A percentile compares a stretch with the other conserved stretches of the same genome.
Evolutionary conservation across 2,888 invertebrate species (phyloP).

Genomic region (Corbicula japonica): DNA sequence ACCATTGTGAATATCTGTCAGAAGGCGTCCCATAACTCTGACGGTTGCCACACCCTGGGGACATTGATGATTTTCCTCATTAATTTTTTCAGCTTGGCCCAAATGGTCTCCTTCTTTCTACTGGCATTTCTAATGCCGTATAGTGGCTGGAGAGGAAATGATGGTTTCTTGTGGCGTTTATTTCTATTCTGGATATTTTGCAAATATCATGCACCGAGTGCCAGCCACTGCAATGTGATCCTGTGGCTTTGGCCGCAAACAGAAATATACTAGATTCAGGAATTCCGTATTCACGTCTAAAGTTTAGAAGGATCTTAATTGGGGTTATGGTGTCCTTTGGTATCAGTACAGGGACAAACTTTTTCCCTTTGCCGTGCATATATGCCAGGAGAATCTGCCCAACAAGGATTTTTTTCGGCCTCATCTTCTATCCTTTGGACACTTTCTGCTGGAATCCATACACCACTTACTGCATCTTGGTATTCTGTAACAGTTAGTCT

Average conservation of each 20-base stretch:
- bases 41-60: no score
- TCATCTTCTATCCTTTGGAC: conserved; percentile 50
- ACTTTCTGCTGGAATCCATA: conserved; percentile 43
- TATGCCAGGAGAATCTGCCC: conserved; percentile 54
- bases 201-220: conserved; percentile 60
- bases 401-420: conserved; percentile 58
- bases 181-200: conserved; percentile 32
- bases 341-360: conserved; percentile 60
- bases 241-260: conserved; percentile 54
- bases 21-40: no score
- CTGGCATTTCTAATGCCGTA: no score
- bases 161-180: no score
- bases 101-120: no score
- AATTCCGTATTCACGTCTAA: conserved; percentile 49
- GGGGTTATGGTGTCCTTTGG: conserved; percentile 50
- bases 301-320: conserved; percentile 32
- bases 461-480: conserved; percentile 27
- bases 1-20: no score
- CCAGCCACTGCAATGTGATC: conserved; percentile 56
- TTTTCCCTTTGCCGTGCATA: conserved; percentile 56
- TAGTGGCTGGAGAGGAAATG: no score
- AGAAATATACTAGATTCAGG: conserved; percentile 42
- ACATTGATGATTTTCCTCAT: no score
- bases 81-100: no score
- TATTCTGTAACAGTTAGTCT: conserved; percentile 38